Percentiles rank a stretch among this genome's conserved stretches.
phyloP scores from a whole-genome alignment of 2,113 vertebrate species.

The Apus apus region DNA sequence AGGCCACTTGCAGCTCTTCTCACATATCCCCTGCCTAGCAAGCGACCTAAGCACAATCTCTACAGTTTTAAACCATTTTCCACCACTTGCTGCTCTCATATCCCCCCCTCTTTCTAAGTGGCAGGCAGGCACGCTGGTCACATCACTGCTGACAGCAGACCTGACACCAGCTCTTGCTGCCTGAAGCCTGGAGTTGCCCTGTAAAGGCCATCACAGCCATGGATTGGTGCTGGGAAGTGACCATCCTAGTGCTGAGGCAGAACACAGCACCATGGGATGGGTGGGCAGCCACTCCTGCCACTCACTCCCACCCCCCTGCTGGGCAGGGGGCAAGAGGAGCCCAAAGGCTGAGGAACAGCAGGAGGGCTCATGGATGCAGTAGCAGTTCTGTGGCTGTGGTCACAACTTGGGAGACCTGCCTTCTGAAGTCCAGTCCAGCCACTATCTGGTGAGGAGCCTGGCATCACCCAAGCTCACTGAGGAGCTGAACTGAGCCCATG shows the following conservation, averaged over 20 bases:
- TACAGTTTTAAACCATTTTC: accelerated
- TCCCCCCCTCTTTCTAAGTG: accelerated
- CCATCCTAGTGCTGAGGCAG: too few relatives aligned
- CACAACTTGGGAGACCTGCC: accelerated
- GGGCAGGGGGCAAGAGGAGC: neutral
- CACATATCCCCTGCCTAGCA: neutral
- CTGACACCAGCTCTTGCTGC: accelerated
- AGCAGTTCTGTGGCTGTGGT: neutral
- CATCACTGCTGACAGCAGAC: accelerated
- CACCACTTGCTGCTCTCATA: accelerated
- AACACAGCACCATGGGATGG: too few relatives aligned
- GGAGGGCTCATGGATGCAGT: neutral
- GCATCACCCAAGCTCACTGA: accelerated
- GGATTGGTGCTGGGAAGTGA: accelerated
- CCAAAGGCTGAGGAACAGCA: neutral
- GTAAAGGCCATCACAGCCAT: accelerated
- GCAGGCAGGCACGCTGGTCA: accelerated
- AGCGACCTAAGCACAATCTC: neutral
- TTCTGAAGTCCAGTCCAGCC: neutral
- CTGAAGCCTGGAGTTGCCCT: neutral
- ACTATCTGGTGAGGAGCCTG: accelerated
- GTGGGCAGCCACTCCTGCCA: neutral
- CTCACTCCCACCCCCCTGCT: too few relatives aligned
- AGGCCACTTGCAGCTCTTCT: neutral
- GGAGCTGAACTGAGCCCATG: accelerated